Evolutionary conservation across 2,113 vertebrate genomes (phyloP).

Genomic region (Aythya baeri): DNA sequence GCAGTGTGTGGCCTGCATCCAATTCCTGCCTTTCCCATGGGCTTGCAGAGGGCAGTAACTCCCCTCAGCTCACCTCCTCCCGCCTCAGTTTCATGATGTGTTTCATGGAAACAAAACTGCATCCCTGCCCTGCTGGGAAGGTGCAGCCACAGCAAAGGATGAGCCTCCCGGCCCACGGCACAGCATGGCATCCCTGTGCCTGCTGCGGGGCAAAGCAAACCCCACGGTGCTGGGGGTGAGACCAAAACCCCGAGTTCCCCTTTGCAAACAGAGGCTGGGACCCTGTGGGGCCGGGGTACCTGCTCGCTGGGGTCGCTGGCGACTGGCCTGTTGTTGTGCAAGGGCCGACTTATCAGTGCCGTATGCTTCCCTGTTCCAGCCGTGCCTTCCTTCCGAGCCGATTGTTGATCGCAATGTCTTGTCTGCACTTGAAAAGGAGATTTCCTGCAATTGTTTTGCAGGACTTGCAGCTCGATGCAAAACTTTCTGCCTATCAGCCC

Average conservation of each 20-base stretch:
- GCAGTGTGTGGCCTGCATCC: not conserved
- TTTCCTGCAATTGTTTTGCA: conserved; percentile 83
- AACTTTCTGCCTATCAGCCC: conserved; percentile 26
- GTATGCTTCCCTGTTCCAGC: conserved; percentile 52
- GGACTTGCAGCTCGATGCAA: conserved; percentile 19
- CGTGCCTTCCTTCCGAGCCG: conserved; percentile 79
- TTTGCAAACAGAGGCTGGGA: not conserved
- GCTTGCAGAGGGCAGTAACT: not conserved
- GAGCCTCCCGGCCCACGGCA: not conserved
- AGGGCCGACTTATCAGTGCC: conserved; percentile 61
- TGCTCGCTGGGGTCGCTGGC: not conserved
- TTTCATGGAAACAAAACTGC: not conserved
- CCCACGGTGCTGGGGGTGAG: rapidly evolving
- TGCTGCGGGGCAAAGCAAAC: too few species aligned
- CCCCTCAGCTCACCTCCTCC: too few species aligned
- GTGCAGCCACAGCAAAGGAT: not conserved
- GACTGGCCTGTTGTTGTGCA: not conserved
- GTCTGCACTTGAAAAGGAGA: conserved; percentile 37
- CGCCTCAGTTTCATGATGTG: not conserved
- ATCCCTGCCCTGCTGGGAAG: too few species aligned
- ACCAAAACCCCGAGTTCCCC: not conserved
- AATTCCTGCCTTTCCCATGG: not conserved
- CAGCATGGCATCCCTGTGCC: not conserved
- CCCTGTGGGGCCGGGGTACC: not conserved
- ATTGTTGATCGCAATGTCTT: conserved; percentile 71